phyloP scores from a whole-genome alignment of 2,888 invertebrate species.

The Mechanitis mazaeus region DNA sequence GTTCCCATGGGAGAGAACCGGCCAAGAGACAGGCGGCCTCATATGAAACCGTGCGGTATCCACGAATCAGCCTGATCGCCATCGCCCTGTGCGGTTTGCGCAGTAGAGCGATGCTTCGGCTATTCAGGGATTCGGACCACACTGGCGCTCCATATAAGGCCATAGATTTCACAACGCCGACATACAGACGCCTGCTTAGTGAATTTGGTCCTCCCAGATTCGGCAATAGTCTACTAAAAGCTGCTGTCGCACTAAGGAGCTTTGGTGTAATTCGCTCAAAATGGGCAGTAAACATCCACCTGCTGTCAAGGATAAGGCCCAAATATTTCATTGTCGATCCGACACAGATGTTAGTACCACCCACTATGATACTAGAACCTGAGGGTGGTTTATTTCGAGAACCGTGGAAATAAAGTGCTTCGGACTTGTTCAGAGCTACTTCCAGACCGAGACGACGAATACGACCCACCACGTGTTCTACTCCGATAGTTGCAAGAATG shows the following conservation, averaged over 20 bases:
- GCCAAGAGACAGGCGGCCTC: not conserved
- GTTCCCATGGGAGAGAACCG: not conserved
- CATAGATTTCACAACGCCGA: too few species aligned
- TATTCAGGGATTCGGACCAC: not conserved
- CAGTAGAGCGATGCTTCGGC: not conserved
- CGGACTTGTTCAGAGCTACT: slow-evolving; percentile 22
- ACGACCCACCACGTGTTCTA: slow-evolving; percentile 7
- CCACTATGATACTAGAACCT: not conserved
- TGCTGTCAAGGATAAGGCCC: slow-evolving; percentile 17
- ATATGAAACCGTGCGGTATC: not conserved
- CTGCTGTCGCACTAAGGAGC: not conserved
- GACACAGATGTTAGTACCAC: slow-evolving; percentile 13
- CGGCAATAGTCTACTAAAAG: not conserved
- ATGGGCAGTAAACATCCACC: slow-evolving; percentile 18
- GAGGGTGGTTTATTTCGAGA: slow-evolving; percentile 15
- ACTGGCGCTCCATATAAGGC: not conserved
- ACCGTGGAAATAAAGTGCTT: slow-evolving; percentile 17
- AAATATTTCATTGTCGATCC: slow-evolving; percentile 17
- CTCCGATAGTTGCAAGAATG: slow-evolving; percentile 13
- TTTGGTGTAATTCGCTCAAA: slow-evolving; percentile 4
- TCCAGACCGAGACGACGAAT: slow-evolving; percentile 22
- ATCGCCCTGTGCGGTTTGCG: not conserved
- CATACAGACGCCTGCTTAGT: too few species aligned
- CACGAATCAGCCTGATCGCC: not conserved
- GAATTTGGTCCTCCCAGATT: too few species aligned